These are phyloP conservation scores for Macrotus californicus DNA, from an alignment of 2,113 vertebrate genomes.

Conservation along the genomic window DNA sequence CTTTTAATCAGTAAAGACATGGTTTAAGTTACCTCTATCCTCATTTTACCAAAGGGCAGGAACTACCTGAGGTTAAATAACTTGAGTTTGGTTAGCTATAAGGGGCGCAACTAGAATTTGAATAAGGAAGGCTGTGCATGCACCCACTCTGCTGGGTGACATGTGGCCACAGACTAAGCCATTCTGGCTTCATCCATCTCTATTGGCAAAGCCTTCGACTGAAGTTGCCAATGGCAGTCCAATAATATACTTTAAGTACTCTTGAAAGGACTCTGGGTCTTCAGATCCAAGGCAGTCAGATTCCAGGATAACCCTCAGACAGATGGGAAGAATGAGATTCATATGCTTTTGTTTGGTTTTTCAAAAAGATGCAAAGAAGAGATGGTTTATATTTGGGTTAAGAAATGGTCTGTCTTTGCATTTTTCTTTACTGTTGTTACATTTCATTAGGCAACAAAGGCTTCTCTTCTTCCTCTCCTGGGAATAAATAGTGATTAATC, in stretches of 20 bases:
- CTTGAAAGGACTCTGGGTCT: not conserved
- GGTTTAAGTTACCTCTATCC: not conserved
- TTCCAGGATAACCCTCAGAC: conserved; percentile 38
- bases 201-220: not conserved
- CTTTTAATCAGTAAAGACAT: not conserved
- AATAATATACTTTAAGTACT: not conserved
- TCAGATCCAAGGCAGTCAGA: conserved; percentile 22
- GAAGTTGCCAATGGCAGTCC: not conserved
- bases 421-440: conserved; percentile 55
- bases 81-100: not conserved
- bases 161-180: not conserved
- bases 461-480: conserved; percentile 43
- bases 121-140: not conserved
- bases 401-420: not conserved
- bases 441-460: conserved; percentile 61
- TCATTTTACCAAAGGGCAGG: not conserved
- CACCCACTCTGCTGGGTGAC: not conserved
- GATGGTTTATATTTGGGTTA: conserved; percentile 42
- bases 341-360: conserved; percentile 3
- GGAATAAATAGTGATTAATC: conserved; percentile 69
- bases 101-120: not conserved
- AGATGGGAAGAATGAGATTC: conserved; percentile 32
- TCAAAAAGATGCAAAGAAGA: conserved; percentile 26
- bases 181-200: not conserved
- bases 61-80: not conserved